Conservation (phyloP, 1,140 invertebrate genomes). For the Drosophila pachea region DNA sequence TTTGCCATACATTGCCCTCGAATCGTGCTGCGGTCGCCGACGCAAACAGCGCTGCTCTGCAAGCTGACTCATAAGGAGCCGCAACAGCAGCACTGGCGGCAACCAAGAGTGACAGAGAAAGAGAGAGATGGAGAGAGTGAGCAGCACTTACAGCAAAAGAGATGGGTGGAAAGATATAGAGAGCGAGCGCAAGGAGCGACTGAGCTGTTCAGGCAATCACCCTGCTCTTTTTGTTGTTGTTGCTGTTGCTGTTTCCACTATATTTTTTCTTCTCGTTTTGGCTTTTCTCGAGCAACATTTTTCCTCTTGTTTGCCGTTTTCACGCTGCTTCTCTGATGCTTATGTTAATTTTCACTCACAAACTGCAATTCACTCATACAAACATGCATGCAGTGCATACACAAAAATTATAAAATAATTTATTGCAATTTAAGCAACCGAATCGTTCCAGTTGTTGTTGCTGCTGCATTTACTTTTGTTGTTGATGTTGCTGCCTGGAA, state of each 20-base stretch:
- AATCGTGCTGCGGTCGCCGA: slow-evolving; percentile 46
- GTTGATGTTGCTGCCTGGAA: slow-evolving; percentile 27
- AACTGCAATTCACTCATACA: slow-evolving; percentile 18
- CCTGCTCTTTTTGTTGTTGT: slow-evolving; percentile 12
- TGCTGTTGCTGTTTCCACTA: slow-evolving; percentile 28
- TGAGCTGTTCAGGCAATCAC: slow-evolving; percentile 19
- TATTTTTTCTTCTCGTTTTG: slow-evolving; percentile 33
- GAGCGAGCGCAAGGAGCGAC: slow-evolving; percentile 23
- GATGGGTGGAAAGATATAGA: slow-evolving; percentile 6
- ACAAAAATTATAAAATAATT: slow-evolving; percentile 66
- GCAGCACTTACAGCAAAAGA: slow-evolving; percentile 17
- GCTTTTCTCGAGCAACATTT: slow-evolving; percentile 42
- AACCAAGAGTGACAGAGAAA: not conserved
- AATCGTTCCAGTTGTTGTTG: slow-evolving; percentile 29
- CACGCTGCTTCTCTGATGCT: slow-evolving; percentile 25
- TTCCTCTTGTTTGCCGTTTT: slow-evolving; percentile 34
- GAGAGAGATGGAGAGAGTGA: slow-evolving; percentile 1
- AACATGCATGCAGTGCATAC: slow-evolving; percentile 27
- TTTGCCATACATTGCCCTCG: slow-evolving; percentile 41
- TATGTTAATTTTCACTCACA: slow-evolving; percentile 48
- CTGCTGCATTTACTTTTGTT: slow-evolving; percentile 22
- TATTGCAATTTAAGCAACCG: slow-evolving; percentile 64
- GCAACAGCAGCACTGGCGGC: slow-evolving; percentile 6
- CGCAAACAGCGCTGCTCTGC: slow-evolving; percentile 23
- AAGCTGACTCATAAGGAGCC: slow-evolving; percentile 45